Conservation (phyloP, 1,140 invertebrate species). For the Lutraria rhynchaena region DNA sequence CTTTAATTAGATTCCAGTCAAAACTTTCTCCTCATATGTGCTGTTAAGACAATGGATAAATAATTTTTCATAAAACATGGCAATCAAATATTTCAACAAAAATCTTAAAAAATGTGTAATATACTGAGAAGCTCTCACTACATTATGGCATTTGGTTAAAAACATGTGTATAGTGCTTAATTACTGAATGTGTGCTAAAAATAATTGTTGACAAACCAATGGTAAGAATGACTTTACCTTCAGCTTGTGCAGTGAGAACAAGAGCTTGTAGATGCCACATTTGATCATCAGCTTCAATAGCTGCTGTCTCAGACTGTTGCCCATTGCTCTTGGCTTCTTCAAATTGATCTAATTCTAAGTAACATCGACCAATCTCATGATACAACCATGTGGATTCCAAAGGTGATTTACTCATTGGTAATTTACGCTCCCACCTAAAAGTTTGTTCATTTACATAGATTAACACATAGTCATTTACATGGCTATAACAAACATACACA, state of each 20-base stretch:
- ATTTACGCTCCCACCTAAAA: slow-evolving; percentile 77
- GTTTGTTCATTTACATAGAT: neutral
- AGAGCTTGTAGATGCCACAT: slow-evolving; percentile 81
- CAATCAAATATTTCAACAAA: no score
- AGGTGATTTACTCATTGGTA: slow-evolving; percentile 74
- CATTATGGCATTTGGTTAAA: no score
- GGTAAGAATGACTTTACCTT: slow-evolving; percentile 64
- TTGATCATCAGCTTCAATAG: slow-evolving; percentile 75
- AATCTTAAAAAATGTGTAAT: no score
- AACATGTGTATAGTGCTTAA: no score
- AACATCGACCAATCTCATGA: slow-evolving; percentile 81
- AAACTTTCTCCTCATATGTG: no score
- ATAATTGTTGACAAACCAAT: no score
- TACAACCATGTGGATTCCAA: slow-evolving; percentile 80
- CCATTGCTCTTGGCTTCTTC: slow-evolving; percentile 76
- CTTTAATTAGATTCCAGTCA: no score
- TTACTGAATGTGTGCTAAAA: no score
- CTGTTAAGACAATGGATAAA: no score
- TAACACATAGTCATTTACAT: neutral
- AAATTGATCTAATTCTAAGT: slow-evolving; percentile 77
- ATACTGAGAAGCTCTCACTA: no score
- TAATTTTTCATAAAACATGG: no score
- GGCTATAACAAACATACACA: no score
- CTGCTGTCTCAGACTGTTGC: slow-evolving; percentile 75
- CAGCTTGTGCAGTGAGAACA: slow-evolving; percentile 78